Evolutionary conservation across 2,113 vertebrate species (phyloP).

Genomic region (Gymnorhina tibicen): DNA sequence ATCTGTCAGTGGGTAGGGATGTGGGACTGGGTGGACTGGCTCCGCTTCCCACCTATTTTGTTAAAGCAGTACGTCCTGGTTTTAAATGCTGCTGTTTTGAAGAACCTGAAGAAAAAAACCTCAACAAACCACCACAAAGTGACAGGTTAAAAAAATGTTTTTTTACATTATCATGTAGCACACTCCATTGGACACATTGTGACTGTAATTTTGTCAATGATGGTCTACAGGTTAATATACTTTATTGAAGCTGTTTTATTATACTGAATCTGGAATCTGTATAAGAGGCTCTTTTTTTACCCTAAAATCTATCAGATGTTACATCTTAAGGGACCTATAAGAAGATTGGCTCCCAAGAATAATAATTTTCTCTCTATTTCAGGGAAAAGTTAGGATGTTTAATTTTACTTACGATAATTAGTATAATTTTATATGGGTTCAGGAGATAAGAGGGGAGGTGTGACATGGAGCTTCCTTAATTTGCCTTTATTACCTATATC

Average conservation of each 20-base stretch:
- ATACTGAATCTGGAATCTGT: not conserved
- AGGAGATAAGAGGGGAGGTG: not conserved
- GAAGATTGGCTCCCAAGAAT: not conserved
- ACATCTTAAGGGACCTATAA: not conserved
- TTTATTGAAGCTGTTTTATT: not conserved
- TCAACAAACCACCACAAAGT: not conserved
- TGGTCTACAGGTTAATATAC: not conserved
- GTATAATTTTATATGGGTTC: not conserved
- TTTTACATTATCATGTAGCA: not conserved
- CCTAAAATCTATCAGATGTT: not conserved
- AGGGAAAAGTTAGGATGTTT: not conserved
- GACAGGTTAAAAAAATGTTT: not conserved
- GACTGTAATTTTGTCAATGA: not conserved
- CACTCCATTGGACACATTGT: not conserved
- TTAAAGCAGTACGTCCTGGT: not conserved
- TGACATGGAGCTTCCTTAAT: not conserved
- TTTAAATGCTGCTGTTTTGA: not conserved
- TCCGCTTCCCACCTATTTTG: not conserved
- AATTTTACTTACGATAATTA: not conserved
- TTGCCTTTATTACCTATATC: not conserved
- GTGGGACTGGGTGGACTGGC: not conserved
- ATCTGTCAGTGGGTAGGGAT: not conserved
- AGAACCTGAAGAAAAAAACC: rapidly evolving
- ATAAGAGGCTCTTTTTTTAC: not conserved
- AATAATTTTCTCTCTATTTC: slow-evolving; percentile 13